Conservation (phyloP, 2,888 invertebrate genomes). For the Sylvicola cinctus region DNA sequence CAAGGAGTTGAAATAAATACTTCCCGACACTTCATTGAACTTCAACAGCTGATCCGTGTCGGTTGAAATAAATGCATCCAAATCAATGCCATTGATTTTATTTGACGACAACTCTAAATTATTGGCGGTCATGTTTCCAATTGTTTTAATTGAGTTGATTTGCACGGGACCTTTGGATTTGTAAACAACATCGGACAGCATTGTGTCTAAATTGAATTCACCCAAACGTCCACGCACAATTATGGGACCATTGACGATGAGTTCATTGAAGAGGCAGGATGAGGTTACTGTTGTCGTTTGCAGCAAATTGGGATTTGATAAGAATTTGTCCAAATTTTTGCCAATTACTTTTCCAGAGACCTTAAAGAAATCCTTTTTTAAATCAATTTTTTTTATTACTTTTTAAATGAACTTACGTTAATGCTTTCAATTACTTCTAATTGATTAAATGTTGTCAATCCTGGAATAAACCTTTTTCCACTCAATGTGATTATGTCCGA, state of each 20-base stretch:
- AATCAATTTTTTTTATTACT: neutral
- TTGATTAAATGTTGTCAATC: slow-evolving; percentile 29
- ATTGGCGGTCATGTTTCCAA: slow-evolving; percentile 23
- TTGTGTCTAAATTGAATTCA: slow-evolving; percentile 17
- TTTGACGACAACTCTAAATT: slow-evolving; percentile 22
- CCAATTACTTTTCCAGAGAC: slow-evolving; percentile 29
- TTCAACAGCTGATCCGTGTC: slow-evolving; percentile 28
- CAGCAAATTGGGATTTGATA: slow-evolving; percentile 27
- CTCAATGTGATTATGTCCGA: slow-evolving; percentile 27
- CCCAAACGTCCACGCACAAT: slow-evolving; percentile 25
- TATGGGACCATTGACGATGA: slow-evolving; percentile 30
- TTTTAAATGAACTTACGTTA: slow-evolving; percentile 19
- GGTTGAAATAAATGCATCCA: slow-evolving; percentile 27
- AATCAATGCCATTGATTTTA: slow-evolving; percentile 24
- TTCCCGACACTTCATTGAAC: slow-evolving; percentile 20
- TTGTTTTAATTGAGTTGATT: slow-evolving; percentile 28
- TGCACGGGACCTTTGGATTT: slow-evolving; percentile 17
- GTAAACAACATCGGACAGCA: slow-evolving; percentile 28
- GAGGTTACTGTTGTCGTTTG: slow-evolving; percentile 23
- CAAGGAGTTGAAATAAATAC: slow-evolving; percentile 27
- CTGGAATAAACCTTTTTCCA: slow-evolving; percentile 22
- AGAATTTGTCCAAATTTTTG: slow-evolving; percentile 20
- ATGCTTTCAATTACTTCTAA: slow-evolving; percentile 28
- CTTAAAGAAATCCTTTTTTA: slow-evolving; percentile 15
- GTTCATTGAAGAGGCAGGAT: slow-evolving; percentile 26